Percentiles rank a stretch among this genome's conserved stretches.
Evolutionary conservation across 2,113 vertebrate genomes (phyloP).

Genomic region (Varanus salvator): DNA sequence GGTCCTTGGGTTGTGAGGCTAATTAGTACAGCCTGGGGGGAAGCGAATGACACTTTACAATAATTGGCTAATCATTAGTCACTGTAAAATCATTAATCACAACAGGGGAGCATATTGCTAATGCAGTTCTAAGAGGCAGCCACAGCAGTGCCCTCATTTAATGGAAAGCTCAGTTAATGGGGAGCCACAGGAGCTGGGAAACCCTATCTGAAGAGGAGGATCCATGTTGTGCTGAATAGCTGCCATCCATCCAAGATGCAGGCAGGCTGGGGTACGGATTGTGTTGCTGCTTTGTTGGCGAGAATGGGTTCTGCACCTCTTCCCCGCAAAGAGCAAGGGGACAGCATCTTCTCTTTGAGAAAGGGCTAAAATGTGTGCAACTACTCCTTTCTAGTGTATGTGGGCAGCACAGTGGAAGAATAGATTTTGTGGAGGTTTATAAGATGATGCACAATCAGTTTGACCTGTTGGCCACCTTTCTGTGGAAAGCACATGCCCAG

Average conservation of each 20-base stretch:
- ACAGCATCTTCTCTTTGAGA: too few species aligned
- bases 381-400: neutral
- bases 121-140: conserved; percentile 27
- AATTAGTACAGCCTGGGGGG: conserved; percentile 25
- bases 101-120: conserved; percentile 25
- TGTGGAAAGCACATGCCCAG: neutral
- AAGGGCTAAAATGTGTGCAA: neutral
- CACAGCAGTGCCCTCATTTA: conserved; percentile 4
- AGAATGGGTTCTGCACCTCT: neutral
- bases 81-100: conserved; percentile 43
- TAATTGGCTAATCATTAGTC: conserved; percentile 48
- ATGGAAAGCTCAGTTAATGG: conserved; percentile 30
- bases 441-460: neutral
- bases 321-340: neutral
- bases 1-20: neutral
- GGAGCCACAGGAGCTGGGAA: neutral
- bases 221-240: neutral
- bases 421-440: neutral
- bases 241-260: neutral
- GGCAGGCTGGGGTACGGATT: too few species aligned
- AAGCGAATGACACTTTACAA: conserved; percentile 30
- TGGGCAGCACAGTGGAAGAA: neutral
- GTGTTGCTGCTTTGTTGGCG: neutral
- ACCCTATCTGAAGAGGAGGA: neutral
- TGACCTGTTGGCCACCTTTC: neutral